Base-by-base conservation (phyloP, 2,113 vertebrate species). In the Nibea albiflora region DNA sequence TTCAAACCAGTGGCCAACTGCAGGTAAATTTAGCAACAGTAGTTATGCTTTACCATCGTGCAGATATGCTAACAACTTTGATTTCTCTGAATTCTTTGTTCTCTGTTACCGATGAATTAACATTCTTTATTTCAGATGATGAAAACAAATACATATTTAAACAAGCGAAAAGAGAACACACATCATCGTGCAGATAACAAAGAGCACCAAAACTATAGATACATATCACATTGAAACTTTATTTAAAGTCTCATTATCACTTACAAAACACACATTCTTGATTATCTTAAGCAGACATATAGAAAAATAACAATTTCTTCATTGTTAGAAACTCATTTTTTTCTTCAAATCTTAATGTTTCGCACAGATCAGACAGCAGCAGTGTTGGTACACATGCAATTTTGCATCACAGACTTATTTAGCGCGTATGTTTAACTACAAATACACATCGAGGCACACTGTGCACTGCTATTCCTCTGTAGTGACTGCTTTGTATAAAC, bases 401-500 rank as follows among this genome's bases (percentile, higher is more conserved):
- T 42, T 20, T 28, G 12, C 16, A 1, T 65, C 16, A 9, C 11
- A 17, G 20, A 42, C 31, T 56, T 9, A 11, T 26, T 52, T 17
- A 60, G 7, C 9, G 7, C 50, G 16, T 47, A 0, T 62, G 16
- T 66, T 88, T 54, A 44, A 49, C 8, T 46, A 16, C 42, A 19
- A 4, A 54, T 11, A 15, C 60, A 70, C 16, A 49, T 1, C 6
- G 62, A 54, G 19, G 57, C 47, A 3, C 9, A n/a, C 1, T n/a
- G 39, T 22, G 24, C 60, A 56, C 28, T 14, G 31, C 64, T 66
- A 2, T 60, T 74, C 17, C 58, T 73, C 61, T 80, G 67, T 39
- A 24, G n/a, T 46, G 46, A 35, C 56, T 83, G 72, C 82, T 71
- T 76, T 68, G 47, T 66, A 39, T 63, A 75, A 90, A 81, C 35